Percentiles rank a stretch among this genome's conserved stretches.
phyloP scores from a whole-genome alignment of 1,140 invertebrate genomes.

The Ylistrum balloti region DNA sequence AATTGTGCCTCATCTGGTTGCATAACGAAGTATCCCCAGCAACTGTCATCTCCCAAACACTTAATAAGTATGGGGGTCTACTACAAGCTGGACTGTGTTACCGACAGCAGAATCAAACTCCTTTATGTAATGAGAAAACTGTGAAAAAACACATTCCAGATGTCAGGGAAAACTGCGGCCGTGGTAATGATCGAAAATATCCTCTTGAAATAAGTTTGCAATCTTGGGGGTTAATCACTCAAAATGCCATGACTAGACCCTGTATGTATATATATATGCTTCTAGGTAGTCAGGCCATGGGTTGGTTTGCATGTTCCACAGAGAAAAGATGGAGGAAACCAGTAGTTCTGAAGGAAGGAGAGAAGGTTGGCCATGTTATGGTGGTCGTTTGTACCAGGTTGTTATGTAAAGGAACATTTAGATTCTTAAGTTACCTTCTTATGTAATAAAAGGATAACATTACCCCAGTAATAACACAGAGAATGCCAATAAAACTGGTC shows the following conservation, averaged over 20 bases:
- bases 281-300: background rate
- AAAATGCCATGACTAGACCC: background rate
- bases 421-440: conserved; percentile 29
- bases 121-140: conserved; percentile 40
- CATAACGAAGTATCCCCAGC: conserved; percentile 38
- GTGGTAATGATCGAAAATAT: conserved; percentile 35
- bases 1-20: conserved; percentile 12
- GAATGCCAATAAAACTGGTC: conserved; percentile 9
- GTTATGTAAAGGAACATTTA: background rate
- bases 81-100: conserved; percentile 18
- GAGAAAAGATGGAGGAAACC: background rate
- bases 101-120: conserved; percentile 7
- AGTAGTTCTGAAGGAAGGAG: background rate
- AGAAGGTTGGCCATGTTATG: background rate
- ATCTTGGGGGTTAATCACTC: conserved; percentile 31
- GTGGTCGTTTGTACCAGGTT: background rate
- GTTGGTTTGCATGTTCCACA: background rate
- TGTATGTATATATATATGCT: background rate
- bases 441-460: conserved; percentile 21
- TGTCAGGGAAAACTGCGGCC: conserved; percentile 18
- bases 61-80: conserved; percentile 8
- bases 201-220: conserved; percentile 38
- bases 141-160: conserved; percentile 38
- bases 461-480: background rate
- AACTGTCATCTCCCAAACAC: conserved; percentile 4